Percentiles rank a stretch among this genome's conserved stretches.
These are phyloP conservation scores for Microcebus griseorufus DNA, from an alignment of 2,113 vertebrate species.

Conservation along the genomic window DNA sequence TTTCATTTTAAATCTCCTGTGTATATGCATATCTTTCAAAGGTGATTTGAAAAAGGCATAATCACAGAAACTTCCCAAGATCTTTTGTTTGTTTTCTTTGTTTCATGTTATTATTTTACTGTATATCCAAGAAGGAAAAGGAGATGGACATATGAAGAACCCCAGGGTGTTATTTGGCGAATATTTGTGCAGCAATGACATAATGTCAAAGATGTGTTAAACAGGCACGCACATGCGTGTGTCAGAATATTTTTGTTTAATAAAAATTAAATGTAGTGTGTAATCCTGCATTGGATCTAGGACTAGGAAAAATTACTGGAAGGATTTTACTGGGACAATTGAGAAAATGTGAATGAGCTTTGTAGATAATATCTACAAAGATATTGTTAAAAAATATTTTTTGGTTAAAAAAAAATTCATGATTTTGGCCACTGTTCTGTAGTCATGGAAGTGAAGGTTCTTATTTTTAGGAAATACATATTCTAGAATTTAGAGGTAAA, in stretches of 20 bases:
- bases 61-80: neutral
- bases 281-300: neutral
- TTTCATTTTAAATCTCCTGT: neutral
- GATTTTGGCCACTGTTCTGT: neutral
- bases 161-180: neutral
- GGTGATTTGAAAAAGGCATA: neutral
- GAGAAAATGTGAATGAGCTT: neutral
- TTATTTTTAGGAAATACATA: neutral
- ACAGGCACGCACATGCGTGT: too few species aligned
- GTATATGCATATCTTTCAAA: neutral
- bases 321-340: neutral
- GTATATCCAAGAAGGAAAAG: neutral
- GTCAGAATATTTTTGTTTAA: neutral
- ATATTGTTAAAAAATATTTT: too few species aligned
- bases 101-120: neutral
- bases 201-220: fast-evolving
- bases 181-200: neutral
- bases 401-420: neutral
- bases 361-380: neutral
- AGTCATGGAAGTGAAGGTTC: neutral
- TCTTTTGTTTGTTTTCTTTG: neutral
- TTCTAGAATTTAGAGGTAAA: neutral
- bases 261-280: neutral
- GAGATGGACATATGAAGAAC: neutral
- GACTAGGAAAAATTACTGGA: neutral